Evolutionary conservation across 2,113 vertebrate genomes (phyloP).

Genomic region (Paraplagusia blochii): DNA sequence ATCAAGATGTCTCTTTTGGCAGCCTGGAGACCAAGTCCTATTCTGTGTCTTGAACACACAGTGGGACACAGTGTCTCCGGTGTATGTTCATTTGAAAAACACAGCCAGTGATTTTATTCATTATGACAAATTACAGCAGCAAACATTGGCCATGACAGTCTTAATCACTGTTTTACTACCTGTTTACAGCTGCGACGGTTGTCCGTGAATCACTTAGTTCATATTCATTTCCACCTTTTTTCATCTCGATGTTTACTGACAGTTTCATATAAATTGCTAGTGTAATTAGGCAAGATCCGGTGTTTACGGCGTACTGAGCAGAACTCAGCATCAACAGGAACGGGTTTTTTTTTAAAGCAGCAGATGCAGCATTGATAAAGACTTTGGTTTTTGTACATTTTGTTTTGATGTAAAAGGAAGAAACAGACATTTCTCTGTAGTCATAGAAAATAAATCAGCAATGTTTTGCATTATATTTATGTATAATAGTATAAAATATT

Average conservation of each 20-base stretch:
- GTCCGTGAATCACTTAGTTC: conserved; percentile 25
- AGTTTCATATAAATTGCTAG: conserved; percentile 29
- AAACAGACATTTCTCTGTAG: no score
- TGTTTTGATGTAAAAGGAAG: no score
- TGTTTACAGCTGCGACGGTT: conserved; percentile 8
- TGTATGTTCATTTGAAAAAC: conserved; percentile 25
- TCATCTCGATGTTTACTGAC: conserved; percentile 28
- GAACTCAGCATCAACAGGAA: conserved; percentile 28
- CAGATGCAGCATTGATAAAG: conserved; percentile 40
- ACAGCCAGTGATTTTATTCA: not conserved
- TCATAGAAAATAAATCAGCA: no score
- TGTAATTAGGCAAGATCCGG: conserved; percentile 15
- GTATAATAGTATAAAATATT: no score
- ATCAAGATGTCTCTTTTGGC: conserved; percentile 12
- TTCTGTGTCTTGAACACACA: conserved; percentile 20
- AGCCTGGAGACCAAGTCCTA: conserved; percentile 21
- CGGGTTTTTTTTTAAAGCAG: conserved; percentile 39
- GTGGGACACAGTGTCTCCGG: conserved; percentile 1
- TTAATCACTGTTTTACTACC: conserved; percentile 5
- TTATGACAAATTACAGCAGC: conserved; percentile 24
- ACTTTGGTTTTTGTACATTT: not conserved
- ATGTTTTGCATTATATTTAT: no score
- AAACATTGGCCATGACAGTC: conserved; percentile 16
- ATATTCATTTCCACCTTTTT: conserved; percentile 23
- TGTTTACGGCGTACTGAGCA: conserved; percentile 26